These are phyloP conservation scores for Tadarida brasiliensis DNA, from an alignment of 2,797 vertebrate genomes.

Conservation along the genomic window DNA sequence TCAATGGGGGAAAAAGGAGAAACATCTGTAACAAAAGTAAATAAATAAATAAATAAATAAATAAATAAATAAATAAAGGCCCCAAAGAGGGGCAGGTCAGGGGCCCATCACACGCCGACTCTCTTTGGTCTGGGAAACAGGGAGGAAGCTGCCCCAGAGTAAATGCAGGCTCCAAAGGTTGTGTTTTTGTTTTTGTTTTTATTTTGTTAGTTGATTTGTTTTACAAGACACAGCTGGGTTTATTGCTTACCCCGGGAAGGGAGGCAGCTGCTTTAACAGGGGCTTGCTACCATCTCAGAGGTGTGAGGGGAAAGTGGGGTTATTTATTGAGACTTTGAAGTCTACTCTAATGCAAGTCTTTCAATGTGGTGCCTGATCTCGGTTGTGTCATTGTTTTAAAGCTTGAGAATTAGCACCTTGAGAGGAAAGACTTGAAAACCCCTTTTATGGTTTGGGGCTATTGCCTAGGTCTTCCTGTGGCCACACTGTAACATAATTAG, in stretches of 20 bases:
- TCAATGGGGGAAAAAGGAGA: no score
- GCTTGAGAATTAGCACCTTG: background rate
- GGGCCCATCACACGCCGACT: rapidly evolving
- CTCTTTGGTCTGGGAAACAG: background rate
- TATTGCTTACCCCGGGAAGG: background rate
- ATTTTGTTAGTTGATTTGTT: background rate
- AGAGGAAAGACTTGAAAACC: conserved; percentile 2
- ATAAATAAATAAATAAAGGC: no score
- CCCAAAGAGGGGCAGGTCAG: background rate
- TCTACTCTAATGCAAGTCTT: background rate
- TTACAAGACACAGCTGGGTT: background rate
- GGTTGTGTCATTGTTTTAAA: background rate
- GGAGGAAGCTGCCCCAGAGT: background rate
- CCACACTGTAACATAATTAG: background rate
- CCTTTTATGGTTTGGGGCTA: background rate
- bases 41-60: no score
- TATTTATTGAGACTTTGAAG: background rate
- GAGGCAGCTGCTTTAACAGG: background rate
- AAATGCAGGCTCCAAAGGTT: rapidly evolving
- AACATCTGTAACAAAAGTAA: no score
- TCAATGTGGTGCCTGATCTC: background rate
- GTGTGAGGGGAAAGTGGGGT: background rate
- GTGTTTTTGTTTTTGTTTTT: background rate
- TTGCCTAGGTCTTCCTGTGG: background rate
- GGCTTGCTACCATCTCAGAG: background rate